These are phyloP conservation scores for Yponomeuta evonymella DNA, from an alignment of 2,888 invertebrate species.

Conservation along the genomic window DNA sequence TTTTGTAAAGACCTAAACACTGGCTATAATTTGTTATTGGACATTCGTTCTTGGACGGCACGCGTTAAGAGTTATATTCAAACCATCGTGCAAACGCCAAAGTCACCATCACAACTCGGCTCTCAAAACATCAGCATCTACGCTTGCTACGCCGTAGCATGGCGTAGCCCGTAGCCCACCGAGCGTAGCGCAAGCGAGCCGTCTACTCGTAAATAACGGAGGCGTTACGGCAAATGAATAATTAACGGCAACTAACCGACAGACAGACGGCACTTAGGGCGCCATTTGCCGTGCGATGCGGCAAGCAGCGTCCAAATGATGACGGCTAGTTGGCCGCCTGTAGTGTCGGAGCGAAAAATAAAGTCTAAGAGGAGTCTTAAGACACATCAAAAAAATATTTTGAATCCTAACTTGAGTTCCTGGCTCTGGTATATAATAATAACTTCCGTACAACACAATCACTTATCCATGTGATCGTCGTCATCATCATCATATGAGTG, in stretches of 20 bases:
- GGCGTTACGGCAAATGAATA: conserved; percentile 55
- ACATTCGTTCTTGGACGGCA: neutral
- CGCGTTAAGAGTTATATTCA: neutral
- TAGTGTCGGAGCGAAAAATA: too few relatives aligned
- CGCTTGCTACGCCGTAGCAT: conserved; percentile 9
- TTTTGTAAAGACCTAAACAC: too few relatives aligned
- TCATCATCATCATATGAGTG: too few relatives aligned
- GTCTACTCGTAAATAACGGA: conserved; percentile 33
- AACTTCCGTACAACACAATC: too few relatives aligned
- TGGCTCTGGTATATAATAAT: too few relatives aligned
- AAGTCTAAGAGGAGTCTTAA: too few relatives aligned
- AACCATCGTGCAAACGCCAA: neutral
- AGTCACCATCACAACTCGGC: neutral
- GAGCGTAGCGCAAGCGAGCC: conserved; percentile 12
- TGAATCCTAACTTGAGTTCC: too few relatives aligned
- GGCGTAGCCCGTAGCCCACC: conserved; percentile 17
- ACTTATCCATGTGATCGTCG: too few relatives aligned
- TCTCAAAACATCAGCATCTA: neutral
- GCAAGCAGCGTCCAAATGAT: too few relatives aligned
- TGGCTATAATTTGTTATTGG: too few relatives aligned
- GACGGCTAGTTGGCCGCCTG: too few relatives aligned
- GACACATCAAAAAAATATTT: too few relatives aligned
- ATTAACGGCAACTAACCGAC: conserved; percentile 53
- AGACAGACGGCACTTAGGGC: conserved; percentile 22
- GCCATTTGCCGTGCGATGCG: neutral